These are phyloP conservation scores for Torymus texanus DNA, from an alignment of 2,888 invertebrate species.

Conservation along the genomic window DNA sequence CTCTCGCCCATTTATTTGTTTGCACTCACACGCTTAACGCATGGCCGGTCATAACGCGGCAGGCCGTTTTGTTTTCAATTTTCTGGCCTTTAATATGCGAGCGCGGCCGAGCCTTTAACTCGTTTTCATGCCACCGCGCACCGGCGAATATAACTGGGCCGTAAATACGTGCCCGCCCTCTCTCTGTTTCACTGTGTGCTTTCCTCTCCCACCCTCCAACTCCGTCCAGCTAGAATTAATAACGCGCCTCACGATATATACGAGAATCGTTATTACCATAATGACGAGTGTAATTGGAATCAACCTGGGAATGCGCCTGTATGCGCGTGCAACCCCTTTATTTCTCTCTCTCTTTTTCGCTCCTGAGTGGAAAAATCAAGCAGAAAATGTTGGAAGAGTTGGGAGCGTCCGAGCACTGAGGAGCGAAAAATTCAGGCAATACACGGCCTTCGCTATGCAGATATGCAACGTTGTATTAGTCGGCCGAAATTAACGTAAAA, in stretches of 20 bases:
- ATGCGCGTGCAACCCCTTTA: neutral
- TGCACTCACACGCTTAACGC: conserved; percentile 39
- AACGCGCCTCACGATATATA: conserved; percentile 57
- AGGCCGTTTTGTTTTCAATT: conserved; percentile 66
- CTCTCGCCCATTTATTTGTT: neutral
- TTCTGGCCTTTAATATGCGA: conserved; percentile 64
- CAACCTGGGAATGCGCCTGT: conserved; percentile 36
- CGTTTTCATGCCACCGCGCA: conserved; percentile 10
- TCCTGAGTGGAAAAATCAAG: conserved; percentile 1
- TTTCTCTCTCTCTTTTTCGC: neutral
- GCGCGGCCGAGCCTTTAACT: conserved; percentile 51
- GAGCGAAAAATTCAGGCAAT: no score
- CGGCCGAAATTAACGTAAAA: no score
- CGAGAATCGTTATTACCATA: conserved; percentile 66
- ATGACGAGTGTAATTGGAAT: conserved; percentile 61
- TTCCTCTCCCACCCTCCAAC: conserved; percentile 1
- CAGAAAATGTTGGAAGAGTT: neutral
- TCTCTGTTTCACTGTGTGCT: neutral
- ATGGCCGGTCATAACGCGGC: conserved; percentile 49
- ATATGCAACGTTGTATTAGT: no score
- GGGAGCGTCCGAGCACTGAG: no score
- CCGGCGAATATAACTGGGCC: conserved; percentile 39
- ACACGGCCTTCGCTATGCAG: no score
- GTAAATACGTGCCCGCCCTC: conserved; percentile 48
- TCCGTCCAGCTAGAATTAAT: conserved; percentile 61